These are phyloP conservation scores for Meandrina meandrites DNA, from an alignment of 92 coral and sea anemone genomes.

Conservation along the genomic window DNA sequence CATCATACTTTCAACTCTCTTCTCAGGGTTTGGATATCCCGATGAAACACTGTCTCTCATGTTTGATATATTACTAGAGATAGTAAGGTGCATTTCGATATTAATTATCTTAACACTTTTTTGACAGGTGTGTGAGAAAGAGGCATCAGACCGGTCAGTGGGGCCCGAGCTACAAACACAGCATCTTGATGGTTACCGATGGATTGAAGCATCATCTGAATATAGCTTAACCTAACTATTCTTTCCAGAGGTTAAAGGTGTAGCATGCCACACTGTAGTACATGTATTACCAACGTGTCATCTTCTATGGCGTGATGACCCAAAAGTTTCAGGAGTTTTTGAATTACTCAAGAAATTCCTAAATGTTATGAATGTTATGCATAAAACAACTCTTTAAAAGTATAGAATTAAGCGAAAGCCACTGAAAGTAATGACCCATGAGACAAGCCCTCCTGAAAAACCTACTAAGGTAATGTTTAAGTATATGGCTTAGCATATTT, in stretches of 20 bases:
- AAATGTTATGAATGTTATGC: neutral
- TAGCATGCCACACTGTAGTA: neutral
- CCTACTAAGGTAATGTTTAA: too few relatives aligned
- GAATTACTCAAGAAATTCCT: neutral
- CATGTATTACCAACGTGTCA: neutral
- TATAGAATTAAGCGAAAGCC: neutral
- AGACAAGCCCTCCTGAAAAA: too few relatives aligned
- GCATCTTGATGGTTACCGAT: slow-evolving; percentile 9
- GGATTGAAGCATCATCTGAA: neutral
- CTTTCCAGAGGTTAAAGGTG: neutral
- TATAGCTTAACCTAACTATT: neutral
- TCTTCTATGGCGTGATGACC: neutral
- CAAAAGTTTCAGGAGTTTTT: neutral
- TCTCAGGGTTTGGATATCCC: too few relatives aligned
- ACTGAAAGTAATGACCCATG: too few relatives aligned
- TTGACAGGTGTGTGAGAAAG: slow-evolving; percentile 26
- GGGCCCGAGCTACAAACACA: neutral
- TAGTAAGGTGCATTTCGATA: neutral
- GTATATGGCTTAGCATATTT: too few relatives aligned
- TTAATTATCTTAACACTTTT: neutral
- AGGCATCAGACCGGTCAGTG: neutral
- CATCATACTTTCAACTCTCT: too few relatives aligned
- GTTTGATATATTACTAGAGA: too few relatives aligned
- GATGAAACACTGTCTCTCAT: too few relatives aligned
- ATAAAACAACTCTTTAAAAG: neutral